A percentile compares a stretch with the other conserved stretches of the same genome.
These are phyloP conservation scores for Takifugu ocellatus DNA, from an alignment of 2,797 vertebrate species.

Conservation along the genomic window DNA sequence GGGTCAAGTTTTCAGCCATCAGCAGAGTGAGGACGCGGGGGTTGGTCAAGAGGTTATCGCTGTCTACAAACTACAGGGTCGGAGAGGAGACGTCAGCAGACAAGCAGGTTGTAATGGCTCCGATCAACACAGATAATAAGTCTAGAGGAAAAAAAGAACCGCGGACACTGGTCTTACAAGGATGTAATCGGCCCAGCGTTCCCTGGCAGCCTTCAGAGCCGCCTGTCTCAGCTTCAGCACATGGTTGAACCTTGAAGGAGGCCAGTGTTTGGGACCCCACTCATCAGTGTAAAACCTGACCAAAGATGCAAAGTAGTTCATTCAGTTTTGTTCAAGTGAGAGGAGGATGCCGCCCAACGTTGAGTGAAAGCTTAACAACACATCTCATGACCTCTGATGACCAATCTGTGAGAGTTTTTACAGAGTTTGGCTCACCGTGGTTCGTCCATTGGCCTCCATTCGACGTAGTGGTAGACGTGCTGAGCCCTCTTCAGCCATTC, in stretches of 20 bases:
- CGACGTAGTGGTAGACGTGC: slow-evolving; percentile 87
- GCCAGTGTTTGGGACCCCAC: slow-evolving; percentile 95
- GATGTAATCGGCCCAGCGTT: slow-evolving; percentile 94
- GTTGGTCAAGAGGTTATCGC: slow-evolving; percentile 94
- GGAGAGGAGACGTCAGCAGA: not conserved
- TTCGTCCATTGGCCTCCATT: slow-evolving; percentile 93
- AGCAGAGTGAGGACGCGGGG: slow-evolving; percentile 84
- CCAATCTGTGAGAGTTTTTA: not conserved
- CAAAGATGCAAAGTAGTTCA: not conserved
- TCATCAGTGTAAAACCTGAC: slow-evolving; percentile 90
- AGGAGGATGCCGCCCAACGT: not conserved
- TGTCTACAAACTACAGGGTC: slow-evolving; percentile 83
- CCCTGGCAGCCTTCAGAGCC: slow-evolving; percentile 85
- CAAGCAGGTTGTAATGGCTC: too few species aligned
- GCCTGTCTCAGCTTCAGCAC: slow-evolving; percentile 94
- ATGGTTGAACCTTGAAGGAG: slow-evolving; percentile 87
- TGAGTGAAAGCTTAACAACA: not conserved
- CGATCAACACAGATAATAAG: not conserved
- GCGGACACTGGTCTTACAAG: slow-evolving; percentile 74
- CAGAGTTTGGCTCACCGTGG: slow-evolving; percentile 78
- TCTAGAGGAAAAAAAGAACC: not conserved
- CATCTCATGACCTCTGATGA: not conserved
- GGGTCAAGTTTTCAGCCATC: slow-evolving; percentile 91
- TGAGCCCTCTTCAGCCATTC: slow-evolving; percentile 91
- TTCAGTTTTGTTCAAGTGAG: not conserved